These are phyloP conservation scores for Spinus pinus DNA, from an alignment of 2,797 vertebrate genomes.

Conservation along the genomic window DNA sequence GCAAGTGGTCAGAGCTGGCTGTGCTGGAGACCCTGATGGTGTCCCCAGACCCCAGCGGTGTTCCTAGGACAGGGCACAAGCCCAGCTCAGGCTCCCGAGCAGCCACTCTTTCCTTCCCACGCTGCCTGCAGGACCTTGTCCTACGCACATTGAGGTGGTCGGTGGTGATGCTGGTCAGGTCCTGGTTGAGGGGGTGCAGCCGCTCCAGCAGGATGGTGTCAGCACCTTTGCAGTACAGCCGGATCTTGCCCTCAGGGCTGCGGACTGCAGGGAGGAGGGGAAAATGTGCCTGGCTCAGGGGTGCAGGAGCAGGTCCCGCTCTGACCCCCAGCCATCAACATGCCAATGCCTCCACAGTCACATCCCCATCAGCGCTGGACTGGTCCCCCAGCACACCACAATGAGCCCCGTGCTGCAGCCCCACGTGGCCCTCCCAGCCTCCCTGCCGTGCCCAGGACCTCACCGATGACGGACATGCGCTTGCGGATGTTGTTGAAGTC, in stretches of 20 bases:
- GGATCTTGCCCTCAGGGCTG: conserved; percentile 86
- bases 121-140: not conserved
- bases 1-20: not conserved
- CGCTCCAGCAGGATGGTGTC: conserved; percentile 91
- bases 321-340: not conserved
- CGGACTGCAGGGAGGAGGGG: conserved; percentile 75
- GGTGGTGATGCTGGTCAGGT: conserved; percentile 83
- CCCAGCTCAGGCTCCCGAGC: not conserved
- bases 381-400: not conserved
- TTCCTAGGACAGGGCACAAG: not conserved
- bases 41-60: fast-evolving
- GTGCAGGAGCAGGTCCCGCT: not conserved
- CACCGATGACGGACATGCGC: conserved; percentile 94
- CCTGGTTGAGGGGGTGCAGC: conserved; percentile 82
- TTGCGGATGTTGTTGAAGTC: conserved; percentile 96
- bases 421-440: fast-evolving
- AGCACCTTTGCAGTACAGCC: conserved; percentile 94
- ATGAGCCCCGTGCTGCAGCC: fast-evolving
- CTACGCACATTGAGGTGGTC: conserved; percentile 90
- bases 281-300: not conserved
- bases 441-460: not conserved
- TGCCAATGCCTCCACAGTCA: not conserved
- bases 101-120: not conserved
- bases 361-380: fast-evolving
- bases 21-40: fast-evolving